These are phyloP conservation scores for Spodoptera exigua DNA, from an alignment of 2,888 invertebrate genomes.

Conservation along the genomic window DNA sequence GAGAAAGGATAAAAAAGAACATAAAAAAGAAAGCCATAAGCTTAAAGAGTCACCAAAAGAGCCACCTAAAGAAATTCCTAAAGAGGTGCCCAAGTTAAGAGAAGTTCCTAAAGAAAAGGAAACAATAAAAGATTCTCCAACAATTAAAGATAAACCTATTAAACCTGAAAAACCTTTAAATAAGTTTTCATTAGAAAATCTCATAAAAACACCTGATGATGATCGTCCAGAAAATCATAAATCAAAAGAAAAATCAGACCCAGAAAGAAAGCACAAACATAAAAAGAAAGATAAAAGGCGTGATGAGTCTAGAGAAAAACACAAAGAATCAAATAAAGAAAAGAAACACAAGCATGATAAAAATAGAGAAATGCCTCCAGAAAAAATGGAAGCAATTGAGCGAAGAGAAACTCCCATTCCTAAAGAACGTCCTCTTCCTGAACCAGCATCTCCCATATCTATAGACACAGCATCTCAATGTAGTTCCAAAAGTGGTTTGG, in stretches of 20 bases:
- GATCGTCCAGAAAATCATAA: slow-evolving; percentile 79
- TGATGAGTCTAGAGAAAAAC: slow-evolving; percentile 90
- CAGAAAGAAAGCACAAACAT: slow-evolving; percentile 89
- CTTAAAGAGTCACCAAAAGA: slow-evolving; percentile 83
- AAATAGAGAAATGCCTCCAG: slow-evolving; percentile 81
- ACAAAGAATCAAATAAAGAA: slow-evolving; percentile 87
- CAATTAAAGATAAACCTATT: slow-evolving; percentile 76
- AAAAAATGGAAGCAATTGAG: slow-evolving; percentile 86
- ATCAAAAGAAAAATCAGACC: slow-evolving; percentile 86
- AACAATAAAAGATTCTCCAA: slow-evolving; percentile 72
- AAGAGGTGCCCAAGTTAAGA: slow-evolving; percentile 75
- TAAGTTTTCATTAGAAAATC: slow-evolving; percentile 86
- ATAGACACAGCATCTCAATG: slow-evolving; percentile 87
- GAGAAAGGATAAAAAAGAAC: slow-evolving; percentile 88
- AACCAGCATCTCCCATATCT: slow-evolving; percentile 84
- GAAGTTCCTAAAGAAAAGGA: slow-evolving; percentile 78
- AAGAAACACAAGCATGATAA: slow-evolving; percentile 89
- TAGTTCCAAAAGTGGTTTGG: slow-evolving; percentile 84
- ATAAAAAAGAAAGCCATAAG: slow-evolving; percentile 89
- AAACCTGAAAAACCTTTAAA: slow-evolving; percentile 82
- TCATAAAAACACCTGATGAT: slow-evolving; percentile 81
- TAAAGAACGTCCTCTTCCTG: slow-evolving; percentile 79
- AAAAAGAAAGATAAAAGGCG: slow-evolving; percentile 92
- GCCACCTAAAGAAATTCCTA: slow-evolving; percentile 75
- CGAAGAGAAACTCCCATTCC: slow-evolving; percentile 79